Base-by-base conservation (phyloP, 2,113 vertebrate genomes). In the Spermophilus dauricus region DNA sequence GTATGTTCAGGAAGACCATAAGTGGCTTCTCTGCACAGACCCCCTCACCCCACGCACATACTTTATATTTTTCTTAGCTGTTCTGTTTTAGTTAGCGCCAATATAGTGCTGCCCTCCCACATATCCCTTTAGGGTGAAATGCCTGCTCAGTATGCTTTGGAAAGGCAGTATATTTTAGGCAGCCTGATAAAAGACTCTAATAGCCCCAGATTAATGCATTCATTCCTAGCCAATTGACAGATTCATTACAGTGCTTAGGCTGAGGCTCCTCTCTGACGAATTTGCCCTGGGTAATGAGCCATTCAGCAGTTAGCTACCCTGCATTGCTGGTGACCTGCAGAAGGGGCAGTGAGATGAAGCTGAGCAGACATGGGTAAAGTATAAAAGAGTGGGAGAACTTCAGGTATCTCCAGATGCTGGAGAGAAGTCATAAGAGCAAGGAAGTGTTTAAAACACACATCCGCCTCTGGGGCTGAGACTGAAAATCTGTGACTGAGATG, bases 141-240 rank as follows among this genome's bases (percentile, higher is more conserved):
- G 96, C 82, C 96, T 97, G 92, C 91, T 97, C 96, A 91, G 83
- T 96, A 32, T 94, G 96, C 97, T 92, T 94, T 1, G 14, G 72
- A 84, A 95, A 97, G 97, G 84, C 97, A 96, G 95, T 89, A 48
- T 98, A 98, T 98, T 98, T 98, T 97, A 97, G 95, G 97, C 95
- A 98, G 85, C 82, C 69, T 93, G 97, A 97, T 98, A 96, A 98
- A 98, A 97, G 95, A 65, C 95, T 96, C 94, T 97, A 98, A 98
- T 98, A 91, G 93, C 72, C 97, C 97, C 96, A 97, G 97, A 98
- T 98, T 98, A 98, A 98, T 97, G 97, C 96, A 98, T 98, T 98
- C 97, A 98, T 97, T 98, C 93, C 95, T 92, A 91, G 96, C 96
- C 98, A 98, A 97, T 96, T 95, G 97, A 97, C 95, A 96, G 96